phyloP scores from a whole-genome alignment of 1,140 invertebrate species.

The Liolophura sinensis region DNA sequence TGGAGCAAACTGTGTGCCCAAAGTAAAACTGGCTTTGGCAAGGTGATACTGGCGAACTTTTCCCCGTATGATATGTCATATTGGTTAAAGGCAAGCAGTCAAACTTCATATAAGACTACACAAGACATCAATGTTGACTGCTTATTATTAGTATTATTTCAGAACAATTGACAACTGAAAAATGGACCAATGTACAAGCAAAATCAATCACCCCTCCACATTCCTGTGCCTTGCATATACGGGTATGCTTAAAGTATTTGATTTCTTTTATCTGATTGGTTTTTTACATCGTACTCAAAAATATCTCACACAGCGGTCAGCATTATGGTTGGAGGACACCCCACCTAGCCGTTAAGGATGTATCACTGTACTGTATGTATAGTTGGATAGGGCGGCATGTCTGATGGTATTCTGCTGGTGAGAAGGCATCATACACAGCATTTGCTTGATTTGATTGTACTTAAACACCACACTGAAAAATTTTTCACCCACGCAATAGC shows the following conservation, averaged over 20 bases:
- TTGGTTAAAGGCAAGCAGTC: not conserved
- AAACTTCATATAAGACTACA: not conserved
- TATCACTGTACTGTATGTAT: not conserved
- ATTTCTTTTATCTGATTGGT: too few relatives aligned
- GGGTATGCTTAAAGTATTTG: too few relatives aligned
- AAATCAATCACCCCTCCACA: too few relatives aligned
- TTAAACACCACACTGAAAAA: too few relatives aligned
- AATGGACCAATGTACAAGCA: not conserved
- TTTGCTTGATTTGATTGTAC: too few relatives aligned
- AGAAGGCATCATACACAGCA: not conserved
- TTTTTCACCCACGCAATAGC: too few relatives aligned
- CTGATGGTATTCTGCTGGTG: not conserved
- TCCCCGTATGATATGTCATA: not conserved
- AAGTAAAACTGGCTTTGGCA: not conserved
- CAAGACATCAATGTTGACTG: not conserved
- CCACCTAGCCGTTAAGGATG: not conserved
- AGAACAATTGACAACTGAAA: too few relatives aligned
- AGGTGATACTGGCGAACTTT: not conserved
- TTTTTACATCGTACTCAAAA: too few relatives aligned
- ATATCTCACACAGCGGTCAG: too few relatives aligned
- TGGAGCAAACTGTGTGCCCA: not conserved
- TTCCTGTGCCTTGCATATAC: too few relatives aligned
- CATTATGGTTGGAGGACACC: too few relatives aligned
- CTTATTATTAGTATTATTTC: too few relatives aligned
- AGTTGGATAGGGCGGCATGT: not conserved